Evolutionary conservation across 1,140 invertebrate genomes (phyloP).

Genomic region (Bombus fervidus): DNA sequence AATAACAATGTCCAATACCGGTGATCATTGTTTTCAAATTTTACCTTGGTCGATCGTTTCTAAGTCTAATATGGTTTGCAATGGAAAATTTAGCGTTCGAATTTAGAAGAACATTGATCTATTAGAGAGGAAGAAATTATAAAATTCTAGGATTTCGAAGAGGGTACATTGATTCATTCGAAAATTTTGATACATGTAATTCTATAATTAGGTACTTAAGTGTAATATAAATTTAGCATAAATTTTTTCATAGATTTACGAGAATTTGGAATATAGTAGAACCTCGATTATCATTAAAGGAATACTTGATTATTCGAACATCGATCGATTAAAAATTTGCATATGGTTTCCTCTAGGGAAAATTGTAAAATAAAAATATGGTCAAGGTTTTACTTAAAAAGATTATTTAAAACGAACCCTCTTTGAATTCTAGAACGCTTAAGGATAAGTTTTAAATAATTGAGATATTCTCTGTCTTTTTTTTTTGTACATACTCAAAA

Average conservation of each 20-base stretch:
- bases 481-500: slow-evolving; percentile 40
- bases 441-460: neutral
- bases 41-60: neutral
- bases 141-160: neutral
- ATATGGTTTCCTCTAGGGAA: too few species aligned
- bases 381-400: too few species aligned
- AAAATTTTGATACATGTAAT: neutral
- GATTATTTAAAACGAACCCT: neutral
- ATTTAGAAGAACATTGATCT: neutral
- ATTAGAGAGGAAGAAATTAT: neutral
- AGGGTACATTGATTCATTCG: neutral
- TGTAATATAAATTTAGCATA: neutral
- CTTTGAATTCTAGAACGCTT: neutral
- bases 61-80: neutral
- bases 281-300: too few species aligned
- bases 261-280: neutral
- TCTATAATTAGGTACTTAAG: neutral
- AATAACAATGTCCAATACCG: too few species aligned
- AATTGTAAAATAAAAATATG: too few species aligned
- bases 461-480: neutral
- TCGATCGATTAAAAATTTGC: too few species aligned
- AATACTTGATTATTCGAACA: too few species aligned
- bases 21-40: neutral
- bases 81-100: neutral
- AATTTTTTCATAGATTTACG: neutral